Evolutionary conservation across 30 jellyfish, hydroid and myxozoan species (phyloP).

Genomic region (Aurelia coerulea): DNA sequence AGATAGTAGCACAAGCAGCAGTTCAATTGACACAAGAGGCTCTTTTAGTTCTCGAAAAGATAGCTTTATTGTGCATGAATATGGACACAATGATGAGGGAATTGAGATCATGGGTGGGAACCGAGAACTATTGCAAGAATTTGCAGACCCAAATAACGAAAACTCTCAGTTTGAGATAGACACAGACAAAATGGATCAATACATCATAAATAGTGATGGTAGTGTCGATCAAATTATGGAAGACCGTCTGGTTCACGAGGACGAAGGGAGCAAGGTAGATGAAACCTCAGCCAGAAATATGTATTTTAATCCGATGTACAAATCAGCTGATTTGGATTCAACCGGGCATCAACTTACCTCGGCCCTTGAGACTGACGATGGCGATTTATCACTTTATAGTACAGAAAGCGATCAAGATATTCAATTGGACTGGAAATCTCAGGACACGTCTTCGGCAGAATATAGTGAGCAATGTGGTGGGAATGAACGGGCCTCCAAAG

Average conservation of each 20-base stretch:
- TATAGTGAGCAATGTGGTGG: neutral
- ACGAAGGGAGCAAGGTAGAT: constrained; percentile 6
- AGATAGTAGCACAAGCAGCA: constrained; percentile 34
- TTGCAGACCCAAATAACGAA: constrained; percentile 25
- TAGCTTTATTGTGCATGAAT: neutral
- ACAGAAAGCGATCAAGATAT: constrained; percentile 24
- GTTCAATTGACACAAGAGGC: constrained; percentile 10
- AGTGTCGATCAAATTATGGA: constrained; percentile 23
- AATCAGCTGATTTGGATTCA: constrained; percentile 11
- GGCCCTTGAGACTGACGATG: neutral
- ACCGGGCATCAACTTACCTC: neutral
- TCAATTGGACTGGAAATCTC: constrained; percentile 14
- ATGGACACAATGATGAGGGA: neutral
- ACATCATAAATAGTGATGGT: constrained; percentile 26
- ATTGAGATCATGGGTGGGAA: constrained; percentile 13
- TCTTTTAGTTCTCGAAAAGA: neutral
- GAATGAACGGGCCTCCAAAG: neutral
- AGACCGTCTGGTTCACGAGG: constrained; percentile 6
- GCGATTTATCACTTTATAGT: neutral
- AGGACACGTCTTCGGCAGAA: constrained; percentile 1
- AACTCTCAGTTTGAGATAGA: constrained; percentile 51
- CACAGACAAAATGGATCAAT: constrained; percentile 62
- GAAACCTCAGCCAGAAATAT: constrained; percentile 22
- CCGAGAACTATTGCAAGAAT: constrained; percentile 44
- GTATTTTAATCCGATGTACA: constrained; percentile 79